Evolutionary conservation across 1,140 invertebrate genomes (phyloP), one percentile per base, ranked within the genome.

Genomic region (Trachymyrmex septentrionalis): DNA sequence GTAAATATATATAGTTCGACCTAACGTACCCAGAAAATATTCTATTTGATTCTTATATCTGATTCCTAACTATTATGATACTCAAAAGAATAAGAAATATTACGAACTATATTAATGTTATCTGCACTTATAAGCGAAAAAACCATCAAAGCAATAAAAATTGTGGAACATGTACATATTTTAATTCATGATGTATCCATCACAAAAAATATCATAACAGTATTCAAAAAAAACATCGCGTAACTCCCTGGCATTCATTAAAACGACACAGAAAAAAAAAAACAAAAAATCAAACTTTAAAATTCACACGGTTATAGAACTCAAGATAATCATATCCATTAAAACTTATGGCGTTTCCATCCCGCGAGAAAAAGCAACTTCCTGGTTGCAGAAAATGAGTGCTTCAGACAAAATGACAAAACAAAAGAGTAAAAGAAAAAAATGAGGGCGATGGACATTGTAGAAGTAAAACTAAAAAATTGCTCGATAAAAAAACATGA

Each of bases 21-120:
- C 72, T 34, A 80, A 38, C 81, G 48, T 80, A 75, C 48, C 86
- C 86, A 87, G 82, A 73, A 92, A 91, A 85, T 72, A 50, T 85
- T 88, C 86, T 90, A 91, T 88, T 82, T 67, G 85, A 71, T 73
- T 53, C 69, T 16, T 34, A 61, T 89, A 88, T 91, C 87, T 86
- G 50, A 72, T 72, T n/a, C 21, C 21, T 12, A 2, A 24, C 24
- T 64, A 30, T 67, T 67, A 87, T 86, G 63, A 87, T 90, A 82
- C 55, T 66, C 4, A 53, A 57, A 61, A 75, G 64, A 88, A 72
- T 82, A 55, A 75, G 86, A 91, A 91, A 91, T 85, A 61, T 69
- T 85, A 57, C 69, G 38, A 53, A 81, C 55, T 84, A 88, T 90
- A 85, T 89, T 48, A 48, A 14, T 38, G 77, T 91, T 87, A 88